Conservation (phyloP, 2,113 vertebrate genomes). For the Ondatra zibethicus region DNA sequence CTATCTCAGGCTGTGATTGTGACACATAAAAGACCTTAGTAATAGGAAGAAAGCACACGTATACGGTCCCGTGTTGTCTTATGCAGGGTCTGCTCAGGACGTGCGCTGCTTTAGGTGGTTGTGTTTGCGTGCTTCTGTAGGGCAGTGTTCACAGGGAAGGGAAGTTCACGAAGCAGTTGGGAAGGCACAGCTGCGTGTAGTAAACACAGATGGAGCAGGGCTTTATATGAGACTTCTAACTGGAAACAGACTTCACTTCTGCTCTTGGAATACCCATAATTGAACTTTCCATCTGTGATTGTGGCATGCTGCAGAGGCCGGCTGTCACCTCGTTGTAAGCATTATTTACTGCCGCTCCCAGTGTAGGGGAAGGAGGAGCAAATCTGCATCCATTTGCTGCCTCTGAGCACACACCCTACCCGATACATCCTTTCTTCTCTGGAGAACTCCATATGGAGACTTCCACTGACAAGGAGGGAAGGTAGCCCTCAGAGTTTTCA, state of each 20-base stretch:
- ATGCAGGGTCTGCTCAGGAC: constrained; percentile 60
- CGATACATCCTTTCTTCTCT: rapidly evolving
- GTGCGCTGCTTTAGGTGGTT: constrained; percentile 65
- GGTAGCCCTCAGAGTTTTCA: background rate
- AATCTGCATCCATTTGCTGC: background rate
- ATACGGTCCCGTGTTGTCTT: background rate
- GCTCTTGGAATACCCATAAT: constrained; percentile 34
- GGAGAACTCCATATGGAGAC: background rate
- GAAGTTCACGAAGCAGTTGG: constrained; percentile 65
- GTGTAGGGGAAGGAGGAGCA: background rate
- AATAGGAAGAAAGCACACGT: background rate
- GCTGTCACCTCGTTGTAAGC: constrained; percentile 37
- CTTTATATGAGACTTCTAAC: constrained; percentile 68
- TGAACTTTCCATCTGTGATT: constrained; percentile 40
- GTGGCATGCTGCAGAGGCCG: background rate
- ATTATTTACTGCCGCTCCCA: constrained; percentile 48
- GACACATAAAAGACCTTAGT: background rate
- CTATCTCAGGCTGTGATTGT: background rate
- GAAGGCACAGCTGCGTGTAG: constrained; percentile 80
- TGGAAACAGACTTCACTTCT: constrained; percentile 82
- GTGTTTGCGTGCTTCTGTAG: background rate
- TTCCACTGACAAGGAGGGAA: background rate
- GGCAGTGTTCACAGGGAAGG: constrained; percentile 64
- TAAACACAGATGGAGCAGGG: constrained; percentile 73
- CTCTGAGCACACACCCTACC: background rate